Percentiles rank a stretch among this genome's conserved stretches.
These are phyloP conservation scores for Cyclargus thomasi DNA, from an alignment of 1,140 invertebrate species.

Conservation along the genomic window DNA sequence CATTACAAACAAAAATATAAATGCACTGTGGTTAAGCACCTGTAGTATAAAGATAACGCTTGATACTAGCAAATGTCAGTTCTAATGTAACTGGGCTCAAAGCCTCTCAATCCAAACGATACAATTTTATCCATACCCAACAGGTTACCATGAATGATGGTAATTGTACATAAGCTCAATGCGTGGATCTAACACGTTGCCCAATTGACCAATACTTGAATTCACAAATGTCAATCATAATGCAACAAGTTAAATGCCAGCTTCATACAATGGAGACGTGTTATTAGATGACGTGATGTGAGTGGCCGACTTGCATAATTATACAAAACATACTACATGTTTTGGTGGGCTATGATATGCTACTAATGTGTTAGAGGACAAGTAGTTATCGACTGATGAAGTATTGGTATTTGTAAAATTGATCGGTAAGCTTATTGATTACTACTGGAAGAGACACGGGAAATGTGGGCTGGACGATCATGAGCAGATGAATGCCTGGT, in stretches of 20 bases:
- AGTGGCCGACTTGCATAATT: constrained; percentile 13
- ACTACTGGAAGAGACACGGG: no score
- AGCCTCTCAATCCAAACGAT: background rate
- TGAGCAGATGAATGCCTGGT: no score
- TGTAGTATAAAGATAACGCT: background rate
- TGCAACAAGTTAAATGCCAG: constrained; percentile 14
- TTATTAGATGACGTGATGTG: constrained; percentile 9
- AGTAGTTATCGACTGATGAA: background rate
- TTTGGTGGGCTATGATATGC: background rate
- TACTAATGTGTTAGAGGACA: background rate
- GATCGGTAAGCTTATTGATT: no score
- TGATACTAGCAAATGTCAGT: no score
- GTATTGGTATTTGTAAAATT: no score
- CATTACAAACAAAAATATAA: no score
- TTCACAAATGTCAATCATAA: constrained; percentile 15
- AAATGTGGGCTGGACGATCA: no score
- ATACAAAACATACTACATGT: constrained; percentile 7
- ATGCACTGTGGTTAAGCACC: no score
- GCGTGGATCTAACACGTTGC: background rate
- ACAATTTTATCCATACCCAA: background rate
- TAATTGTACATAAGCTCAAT: background rate
- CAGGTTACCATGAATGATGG: background rate
- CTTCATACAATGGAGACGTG: background rate
- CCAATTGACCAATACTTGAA: constrained; percentile 4
- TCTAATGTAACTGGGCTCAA: background rate